Evolutionary conservation across 2,113 vertebrate species (phyloP), one percentile per base, ranked within the genome.

Genomic region (Lasiurus cinereus): DNA sequence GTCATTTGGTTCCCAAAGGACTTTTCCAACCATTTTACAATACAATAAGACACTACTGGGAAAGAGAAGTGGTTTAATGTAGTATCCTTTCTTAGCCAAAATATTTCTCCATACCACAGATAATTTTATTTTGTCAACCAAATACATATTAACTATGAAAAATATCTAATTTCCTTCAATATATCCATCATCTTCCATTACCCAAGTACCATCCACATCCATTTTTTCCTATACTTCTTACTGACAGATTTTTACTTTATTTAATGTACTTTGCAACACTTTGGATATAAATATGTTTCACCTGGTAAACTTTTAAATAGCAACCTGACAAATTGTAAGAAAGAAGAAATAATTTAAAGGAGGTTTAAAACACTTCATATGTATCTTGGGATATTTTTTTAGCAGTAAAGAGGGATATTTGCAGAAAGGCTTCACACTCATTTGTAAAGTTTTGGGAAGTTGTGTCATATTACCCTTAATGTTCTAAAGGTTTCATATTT

Each of bases 271-370:
- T 86, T 78, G 36, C 13, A 72, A 76, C 48, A 77, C 84, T 77
- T 78, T 62, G 76, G 80, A 92, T 92, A 89, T 94, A 96, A 87
- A 92, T 91, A 91, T 82, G 22, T 80, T 94, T 96, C 72, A 96
- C 91, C 93, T 92, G 84, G 66, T 82, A 86, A 88, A 27, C 33
- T 88, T 84, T 95, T 95, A 95, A 88, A 83, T 70, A 94, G 67
- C 36, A 94, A 36, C 54, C 46, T 94, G 72, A 24, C 85, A 64
- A 95, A 85, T 93, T n/a, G 67, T 62, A 24, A 31, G 8, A 21
- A 43, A 86, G n/a, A 92, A 88, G 21, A 33, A 79, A 69, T 43
- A 76, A 86, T 69, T 80, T 36, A 94, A 64, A 74, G 46, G 46
- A 87, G 33, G 33, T n/a, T 78, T 36, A 48, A 72, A 73, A 48